Conservation (phyloP, 1,140 invertebrate species). For the Agrypnia vestita region DNA sequence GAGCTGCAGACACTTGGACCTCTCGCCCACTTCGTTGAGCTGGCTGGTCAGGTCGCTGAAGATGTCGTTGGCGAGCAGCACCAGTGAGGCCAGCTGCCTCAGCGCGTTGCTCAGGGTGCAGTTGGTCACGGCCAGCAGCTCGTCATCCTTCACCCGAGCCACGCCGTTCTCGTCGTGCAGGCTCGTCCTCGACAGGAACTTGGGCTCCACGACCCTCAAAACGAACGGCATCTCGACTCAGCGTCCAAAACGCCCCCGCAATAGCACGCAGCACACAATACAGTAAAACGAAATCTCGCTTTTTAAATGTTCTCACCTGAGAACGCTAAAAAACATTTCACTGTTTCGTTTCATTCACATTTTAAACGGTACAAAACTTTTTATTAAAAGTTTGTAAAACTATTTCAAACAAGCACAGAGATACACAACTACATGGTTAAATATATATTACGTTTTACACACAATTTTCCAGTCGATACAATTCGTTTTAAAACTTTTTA, state of each 20-base stretch:
- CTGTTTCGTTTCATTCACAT: conserved; percentile 36
- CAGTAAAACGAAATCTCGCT: conserved; percentile 16
- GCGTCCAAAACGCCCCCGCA: not conserved
- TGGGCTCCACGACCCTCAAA: conserved; percentile 80
- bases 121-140: conserved; percentile 84
- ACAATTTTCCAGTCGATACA: conserved; percentile 3
- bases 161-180: conserved; percentile 75
- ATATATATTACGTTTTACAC: conserved; percentile 4
- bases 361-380: conserved; percentile 5
- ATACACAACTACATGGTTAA: conserved; percentile 24
- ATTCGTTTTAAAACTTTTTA: conserved; percentile 31
- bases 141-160: conserved; percentile 77
- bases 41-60: conserved; percentile 82
- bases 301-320: conserved; percentile 32
- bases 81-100: conserved; percentile 84
- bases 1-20: conserved; percentile 76
- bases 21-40: conserved; percentile 78
- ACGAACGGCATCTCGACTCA: conserved; percentile 80
- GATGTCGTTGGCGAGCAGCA: conserved; percentile 84
- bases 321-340: conserved; percentile 33
- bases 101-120: conserved; percentile 84
- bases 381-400: conserved; percentile 24
- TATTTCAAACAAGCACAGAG: conserved; percentile 25
- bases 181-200: conserved; percentile 78
- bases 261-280: not conserved